phyloP scores from a whole-genome alignment of 2,888 invertebrate genomes.

The Pardosa pseudoannulata region DNA sequence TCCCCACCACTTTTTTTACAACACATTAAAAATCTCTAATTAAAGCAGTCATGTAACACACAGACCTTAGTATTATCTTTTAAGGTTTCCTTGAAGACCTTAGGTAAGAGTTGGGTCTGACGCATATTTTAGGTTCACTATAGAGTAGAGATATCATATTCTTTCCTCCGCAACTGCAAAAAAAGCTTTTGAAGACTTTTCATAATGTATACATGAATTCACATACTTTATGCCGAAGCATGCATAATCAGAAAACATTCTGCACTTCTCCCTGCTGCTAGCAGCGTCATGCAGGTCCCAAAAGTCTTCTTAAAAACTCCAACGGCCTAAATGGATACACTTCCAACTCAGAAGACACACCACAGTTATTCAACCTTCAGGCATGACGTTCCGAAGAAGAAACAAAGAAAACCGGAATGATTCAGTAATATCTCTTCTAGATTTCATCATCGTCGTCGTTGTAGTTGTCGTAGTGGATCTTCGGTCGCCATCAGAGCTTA shows the following conservation, averaged over 20 bases:
- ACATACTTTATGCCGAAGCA: constrained; percentile 2
- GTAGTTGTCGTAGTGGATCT: neutral
- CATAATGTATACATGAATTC: neutral
- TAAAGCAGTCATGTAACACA: neutral
- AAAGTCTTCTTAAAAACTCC: constrained; percentile 1
- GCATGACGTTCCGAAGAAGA: constrained; percentile 12
- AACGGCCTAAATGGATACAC: neutral
- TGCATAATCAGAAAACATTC: neutral
- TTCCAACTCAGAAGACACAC: neutral
- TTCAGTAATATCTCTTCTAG: constrained; percentile 2
- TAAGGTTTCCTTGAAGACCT: neutral
- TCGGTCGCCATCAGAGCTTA: constrained; percentile 58
- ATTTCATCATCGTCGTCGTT: constrained; percentile 11
- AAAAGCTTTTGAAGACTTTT: constrained; percentile 5
- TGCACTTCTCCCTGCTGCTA: neutral
- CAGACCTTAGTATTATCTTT: constrained; percentile 5
- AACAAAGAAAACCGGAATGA: constrained; percentile 39
- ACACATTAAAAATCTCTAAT: constrained; percentile 11
- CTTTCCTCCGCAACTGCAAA: neutral
- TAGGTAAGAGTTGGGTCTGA: neutral
- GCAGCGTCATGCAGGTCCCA: neutral
- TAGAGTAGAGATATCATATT: constrained; percentile 6
- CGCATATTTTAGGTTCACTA: neutral
- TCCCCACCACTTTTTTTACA: neutral
- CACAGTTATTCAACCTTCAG: neutral